These are phyloP conservation scores for Macrosiphum euphorbiae DNA, from an alignment of 2,888 invertebrate genomes.

Conservation along the genomic window DNA sequence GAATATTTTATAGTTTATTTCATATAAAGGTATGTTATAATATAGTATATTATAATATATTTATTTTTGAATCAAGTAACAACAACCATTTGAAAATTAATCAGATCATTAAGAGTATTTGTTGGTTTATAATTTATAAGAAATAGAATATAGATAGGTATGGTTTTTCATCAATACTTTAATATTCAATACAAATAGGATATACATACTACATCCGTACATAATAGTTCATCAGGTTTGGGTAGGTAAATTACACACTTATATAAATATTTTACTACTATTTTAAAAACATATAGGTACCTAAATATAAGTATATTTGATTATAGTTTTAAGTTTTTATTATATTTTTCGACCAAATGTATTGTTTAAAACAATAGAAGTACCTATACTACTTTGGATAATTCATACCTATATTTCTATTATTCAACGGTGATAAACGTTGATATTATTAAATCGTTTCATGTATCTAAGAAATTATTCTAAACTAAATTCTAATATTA, in stretches of 20 bases:
- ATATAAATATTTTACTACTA: background rate
- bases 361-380: background rate
- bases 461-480: background rate
- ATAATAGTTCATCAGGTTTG: slow-evolving; percentile 9
- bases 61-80: slow-evolving; percentile 43
- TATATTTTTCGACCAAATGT: background rate
- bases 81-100: slow-evolving; percentile 23
- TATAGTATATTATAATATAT: slow-evolving; percentile 45
- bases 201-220: background rate
- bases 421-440: background rate
- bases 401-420: slow-evolving; percentile 18
- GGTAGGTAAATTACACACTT: background rate
- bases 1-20: slow-evolving; percentile 42
- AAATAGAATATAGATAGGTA: background rate
- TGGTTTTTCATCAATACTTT: slow-evolving; percentile 5
- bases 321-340: background rate
- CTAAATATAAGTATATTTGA: background rate
- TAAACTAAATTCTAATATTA: slow-evolving; percentile 47
- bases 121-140: background rate
- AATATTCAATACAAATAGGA: background rate
- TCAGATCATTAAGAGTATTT: background rate
- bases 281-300: slow-evolving; percentile 10
- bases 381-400: slow-evolving; percentile 32
- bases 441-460: background rate
- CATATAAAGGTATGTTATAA: slow-evolving; percentile 8